Conservation (phyloP, 1,140 invertebrate species). For the Dufourea novaeangliae region DNA sequence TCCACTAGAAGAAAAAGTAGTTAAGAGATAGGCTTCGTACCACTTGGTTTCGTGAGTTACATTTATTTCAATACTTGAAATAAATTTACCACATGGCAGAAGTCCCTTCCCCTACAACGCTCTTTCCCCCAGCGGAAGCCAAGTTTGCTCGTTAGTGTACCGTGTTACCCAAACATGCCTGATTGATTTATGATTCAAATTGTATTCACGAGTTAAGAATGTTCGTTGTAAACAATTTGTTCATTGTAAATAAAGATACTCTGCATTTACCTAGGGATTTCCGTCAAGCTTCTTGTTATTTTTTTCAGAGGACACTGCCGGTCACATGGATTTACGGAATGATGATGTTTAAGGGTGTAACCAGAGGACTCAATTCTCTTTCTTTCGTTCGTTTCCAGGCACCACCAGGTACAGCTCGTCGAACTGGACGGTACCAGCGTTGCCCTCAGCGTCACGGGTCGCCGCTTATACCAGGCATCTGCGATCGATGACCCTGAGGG, state of each 20-base stretch:
- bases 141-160: no score
- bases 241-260: slow-evolving; percentile 6
- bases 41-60: no score
- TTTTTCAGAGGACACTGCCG: background rate
- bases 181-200: no score
- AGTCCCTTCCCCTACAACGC: no score
- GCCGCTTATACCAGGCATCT: slow-evolving; percentile 60
- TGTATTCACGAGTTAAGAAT: no score
- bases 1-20: no score
- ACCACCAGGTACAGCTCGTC: slow-evolving; percentile 61
- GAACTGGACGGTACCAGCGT: slow-evolving; percentile 70
- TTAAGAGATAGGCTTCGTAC: no score
- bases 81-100: no score
- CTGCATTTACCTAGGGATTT: background rate
- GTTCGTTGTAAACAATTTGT: background rate
- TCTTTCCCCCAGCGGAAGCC: no score
- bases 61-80: no score
- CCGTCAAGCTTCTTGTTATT: background rate
- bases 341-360: background rate
- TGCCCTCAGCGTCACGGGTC: slow-evolving; percentile 61
- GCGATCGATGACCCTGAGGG: slow-evolving; percentile 66
- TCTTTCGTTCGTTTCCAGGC: slow-evolving; percentile 67
- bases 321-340: background rate
- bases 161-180: no score
- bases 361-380: background rate